A percentile compares a stretch with the other conserved stretches of the same genome.
These are phyloP conservation scores for Cephus runcator DNA, from an alignment of 2,888 invertebrate genomes.

Conservation along the genomic window DNA sequence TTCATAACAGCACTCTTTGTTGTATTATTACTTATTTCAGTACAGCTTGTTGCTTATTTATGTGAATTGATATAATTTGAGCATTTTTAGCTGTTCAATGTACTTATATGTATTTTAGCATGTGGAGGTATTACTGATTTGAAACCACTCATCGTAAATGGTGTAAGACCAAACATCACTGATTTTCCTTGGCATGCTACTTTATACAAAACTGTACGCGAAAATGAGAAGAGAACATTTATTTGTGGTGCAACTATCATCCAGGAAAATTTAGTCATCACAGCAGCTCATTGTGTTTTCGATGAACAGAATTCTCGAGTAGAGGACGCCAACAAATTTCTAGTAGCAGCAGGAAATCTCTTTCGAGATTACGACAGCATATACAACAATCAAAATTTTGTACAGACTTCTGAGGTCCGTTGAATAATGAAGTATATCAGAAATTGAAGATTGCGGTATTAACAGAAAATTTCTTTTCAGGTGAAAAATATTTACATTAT, in stretches of 20 bases:
- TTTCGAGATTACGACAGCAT: constrained; percentile 51
- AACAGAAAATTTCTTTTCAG: constrained; percentile 32
- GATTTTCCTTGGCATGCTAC: constrained; percentile 64
- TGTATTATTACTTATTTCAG: background rate
- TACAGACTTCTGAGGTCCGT: background rate
- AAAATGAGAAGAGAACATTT: constrained; percentile 40
- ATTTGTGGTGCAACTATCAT: constrained; percentile 63
- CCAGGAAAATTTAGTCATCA: constrained; percentile 54
- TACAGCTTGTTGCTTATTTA: background rate
- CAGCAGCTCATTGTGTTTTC: constrained; percentile 65
- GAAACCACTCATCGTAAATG: constrained; percentile 50
- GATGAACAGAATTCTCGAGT: constrained; percentile 38
- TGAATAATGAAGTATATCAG: background rate
- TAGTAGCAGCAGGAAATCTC: constrained; percentile 58
- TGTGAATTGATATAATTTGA: background rate
- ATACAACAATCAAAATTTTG: constrained; percentile 31
- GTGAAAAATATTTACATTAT: constrained; percentile 48
- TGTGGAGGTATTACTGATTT: constrained; percentile 47
- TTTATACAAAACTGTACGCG: constrained; percentile 41
- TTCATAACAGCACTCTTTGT: background rate
- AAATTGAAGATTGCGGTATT: background rate
- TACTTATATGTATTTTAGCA: constrained; percentile 44
- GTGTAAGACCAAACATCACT: constrained; percentile 42
- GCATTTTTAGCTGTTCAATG: background rate
- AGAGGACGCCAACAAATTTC: constrained; percentile 35